Evolutionary conservation across 2,113 vertebrate genomes (phyloP).

Genomic region (Lonchura striata): DNA sequence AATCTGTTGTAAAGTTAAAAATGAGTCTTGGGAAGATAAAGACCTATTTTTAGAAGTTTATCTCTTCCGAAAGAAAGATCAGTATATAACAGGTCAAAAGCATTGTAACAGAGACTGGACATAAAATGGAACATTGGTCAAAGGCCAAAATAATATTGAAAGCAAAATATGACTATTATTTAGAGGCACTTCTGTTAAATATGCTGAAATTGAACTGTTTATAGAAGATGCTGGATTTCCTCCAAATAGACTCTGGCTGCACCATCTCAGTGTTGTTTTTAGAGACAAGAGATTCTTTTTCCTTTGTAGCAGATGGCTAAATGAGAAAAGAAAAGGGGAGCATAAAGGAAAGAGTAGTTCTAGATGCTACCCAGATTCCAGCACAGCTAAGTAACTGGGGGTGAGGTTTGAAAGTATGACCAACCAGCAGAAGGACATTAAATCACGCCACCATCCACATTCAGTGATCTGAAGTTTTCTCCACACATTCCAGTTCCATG

Average conservation of each 20-base stretch:
- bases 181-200: constrained; percentile 34
- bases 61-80: constrained; percentile 44
- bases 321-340: background rate
- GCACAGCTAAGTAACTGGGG: background rate
- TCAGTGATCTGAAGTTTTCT: background rate
- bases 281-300: background rate
- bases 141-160: constrained; percentile 60
- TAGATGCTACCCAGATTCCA: background rate
- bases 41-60: constrained; percentile 40
- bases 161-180: constrained; percentile 44
- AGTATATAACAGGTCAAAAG: background rate
- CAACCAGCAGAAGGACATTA: background rate
- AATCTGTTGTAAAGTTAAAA: constrained; percentile 51
- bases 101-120: constrained; percentile 14
- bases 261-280: constrained; percentile 7
- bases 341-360: background rate
- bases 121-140: constrained; percentile 43
- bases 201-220: constrained; percentile 55
- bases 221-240: constrained; percentile 54
- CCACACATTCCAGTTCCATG: rapidly evolving
- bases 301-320: background rate
- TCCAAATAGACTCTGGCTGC: constrained; percentile 41
- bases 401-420: background rate
- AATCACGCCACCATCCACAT: rapidly evolving
- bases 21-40: constrained; percentile 43